Evolutionary conservation across 2,888 invertebrate species (phyloP), one percentile per base, ranked within the genome.

Genomic region (Odontocerum albicorne): DNA sequence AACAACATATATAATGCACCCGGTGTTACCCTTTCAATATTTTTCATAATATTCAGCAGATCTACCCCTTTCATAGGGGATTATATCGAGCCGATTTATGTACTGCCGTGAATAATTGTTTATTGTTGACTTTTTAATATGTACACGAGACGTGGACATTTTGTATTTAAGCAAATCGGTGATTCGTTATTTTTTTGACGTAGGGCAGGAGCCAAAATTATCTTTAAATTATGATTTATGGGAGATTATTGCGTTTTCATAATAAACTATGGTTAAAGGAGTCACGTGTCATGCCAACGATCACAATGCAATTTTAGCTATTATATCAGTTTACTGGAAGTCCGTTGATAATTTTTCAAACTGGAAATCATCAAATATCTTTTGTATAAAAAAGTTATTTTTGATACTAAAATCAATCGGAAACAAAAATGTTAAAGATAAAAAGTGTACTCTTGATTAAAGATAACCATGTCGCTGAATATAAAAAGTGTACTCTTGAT

Each of bases 141-240:
- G 49, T 19, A 43, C 46, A 17, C 21, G 38, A 13, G 17, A 36
- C 21, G 22, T 17, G 49, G 19, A 16, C 15, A 31, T 1, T 39
- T 13, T 36, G 12, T 36, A 12, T 52, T 43, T 51, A 39, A 20
- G 35, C 19, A 8, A 19, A 12, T 19, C 31, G 22, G 38, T 32
- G 52, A 44, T 52, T 27, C 50, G 42, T 51, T 42, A 53, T 40
- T 40, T 50, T 44, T 50, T 36, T 12, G 50, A 46, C 53, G 44
- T 47, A 56, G 49, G 44, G 40, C 44, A 17, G 49, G 47, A 35
- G 55, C 55, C 44, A 42, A 38, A 51, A 45, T 60, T 51, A 49
- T 55, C 53, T 55, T 49, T 46, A 39, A 52, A 60, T 52, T 39
- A 60, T 60, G 60, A 60, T 60, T 49, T 55, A 60, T 60, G 51